These are phyloP conservation scores for Triplophysa siluroides DNA, from an alignment of 2,113 vertebrate genomes.

Conservation along the genomic window DNA sequence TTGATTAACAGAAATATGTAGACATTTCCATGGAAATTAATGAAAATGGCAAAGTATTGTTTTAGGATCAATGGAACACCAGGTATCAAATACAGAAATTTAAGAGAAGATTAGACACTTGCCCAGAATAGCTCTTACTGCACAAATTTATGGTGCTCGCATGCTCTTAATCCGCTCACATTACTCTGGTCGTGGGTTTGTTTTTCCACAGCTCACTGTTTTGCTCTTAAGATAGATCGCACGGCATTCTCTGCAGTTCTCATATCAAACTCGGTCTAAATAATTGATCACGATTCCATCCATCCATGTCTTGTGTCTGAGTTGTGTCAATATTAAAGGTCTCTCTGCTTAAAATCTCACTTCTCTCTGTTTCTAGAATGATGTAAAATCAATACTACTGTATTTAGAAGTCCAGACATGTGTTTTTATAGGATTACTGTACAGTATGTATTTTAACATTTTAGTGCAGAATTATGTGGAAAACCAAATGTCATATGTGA, in stretches of 20 bases:
- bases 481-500: no score
- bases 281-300: constrained; percentile 30
- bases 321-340: constrained; percentile 29
- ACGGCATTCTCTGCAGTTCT: constrained; percentile 7
- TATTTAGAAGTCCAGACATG: no score
- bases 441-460: no score
- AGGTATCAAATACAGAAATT: constrained; percentile 8
- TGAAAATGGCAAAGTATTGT: neutral
- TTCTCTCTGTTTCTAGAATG: neutral
- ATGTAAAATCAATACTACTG: neutral
- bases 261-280: constrained; percentile 25
- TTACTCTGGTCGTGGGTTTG: neutral
- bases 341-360: constrained; percentile 2
- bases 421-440: no score
- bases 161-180: constrained; percentile 18
- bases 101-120: neutral
- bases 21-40: constrained; percentile 16
- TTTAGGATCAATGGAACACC: neutral
- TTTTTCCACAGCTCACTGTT: neutral
- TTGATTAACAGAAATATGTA: constrained; percentile 36
- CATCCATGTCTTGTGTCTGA: constrained; percentile 22
- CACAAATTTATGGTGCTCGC: neutral
- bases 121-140: neutral
- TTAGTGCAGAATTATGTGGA: no score
- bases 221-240: constrained; percentile 11